phyloP scores from a whole-genome alignment of 1,140 invertebrate species.

The Lasaia peninsularis region DNA sequence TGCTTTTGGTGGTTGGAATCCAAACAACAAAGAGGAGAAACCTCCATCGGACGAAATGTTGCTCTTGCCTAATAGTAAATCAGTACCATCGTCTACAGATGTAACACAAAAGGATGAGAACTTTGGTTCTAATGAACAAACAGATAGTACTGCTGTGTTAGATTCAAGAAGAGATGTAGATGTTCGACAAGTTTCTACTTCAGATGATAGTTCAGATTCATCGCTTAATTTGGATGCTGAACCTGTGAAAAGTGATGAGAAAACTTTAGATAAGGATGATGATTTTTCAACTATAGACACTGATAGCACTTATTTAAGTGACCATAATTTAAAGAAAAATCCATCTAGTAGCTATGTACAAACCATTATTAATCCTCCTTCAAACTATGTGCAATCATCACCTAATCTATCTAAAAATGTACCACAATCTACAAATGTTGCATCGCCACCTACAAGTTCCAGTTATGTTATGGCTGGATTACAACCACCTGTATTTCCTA shows the following conservation, averaged over 20 bases:
- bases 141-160: conserved; percentile 66
- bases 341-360: conserved; percentile 56
- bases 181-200: conserved; percentile 54
- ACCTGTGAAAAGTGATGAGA: conserved; percentile 36
- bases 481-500: conserved; percentile 51
- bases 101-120: conserved; percentile 56
- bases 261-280: conserved; percentile 38
- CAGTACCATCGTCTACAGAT: conserved; percentile 43
- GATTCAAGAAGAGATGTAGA: conserved; percentile 50
- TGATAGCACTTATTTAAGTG: conserved; percentile 48
- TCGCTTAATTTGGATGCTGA: conserved; percentile 57
- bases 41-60: conserved; percentile 64
- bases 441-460: conserved; percentile 45
- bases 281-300: conserved; percentile 43
- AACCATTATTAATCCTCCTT: conserved; percentile 39
- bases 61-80: conserved; percentile 55
- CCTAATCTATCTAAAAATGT: conserved; percentile 36
- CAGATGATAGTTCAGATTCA: conserved; percentile 59
- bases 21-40: conserved; percentile 62
- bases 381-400: conserved; percentile 53
- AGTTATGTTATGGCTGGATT: conserved; percentile 65
- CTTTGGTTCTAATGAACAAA: conserved; percentile 62
- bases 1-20: conserved; percentile 55
- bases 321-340: conserved; percentile 52
- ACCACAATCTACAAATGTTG: conserved; percentile 23